A percentile compares a stretch with the other conserved stretches of the same genome.
These are phyloP conservation scores for Clarias batrachus DNA, from an alignment of 2,113 vertebrate species.

Conservation along the genomic window DNA sequence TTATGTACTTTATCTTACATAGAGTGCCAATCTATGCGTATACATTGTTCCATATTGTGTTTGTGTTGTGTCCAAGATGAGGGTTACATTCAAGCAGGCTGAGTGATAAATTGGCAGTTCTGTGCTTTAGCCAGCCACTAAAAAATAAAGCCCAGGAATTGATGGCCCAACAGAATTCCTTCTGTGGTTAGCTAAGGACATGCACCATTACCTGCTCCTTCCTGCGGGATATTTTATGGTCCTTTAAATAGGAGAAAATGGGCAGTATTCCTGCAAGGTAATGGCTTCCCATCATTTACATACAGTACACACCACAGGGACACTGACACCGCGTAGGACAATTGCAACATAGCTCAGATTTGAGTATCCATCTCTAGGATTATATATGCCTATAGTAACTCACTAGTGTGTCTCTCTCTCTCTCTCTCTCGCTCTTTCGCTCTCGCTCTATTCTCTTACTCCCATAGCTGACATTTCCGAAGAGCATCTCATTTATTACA, in stretches of 20 bases:
- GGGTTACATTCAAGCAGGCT: background rate
- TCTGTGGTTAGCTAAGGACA: constrained; percentile 25
- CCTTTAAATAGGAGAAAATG: constrained; percentile 25
- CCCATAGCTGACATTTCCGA: constrained; percentile 46
- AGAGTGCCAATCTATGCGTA: background rate
- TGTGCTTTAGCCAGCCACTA: constrained; percentile 12
- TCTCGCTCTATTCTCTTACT: constrained; percentile 22
- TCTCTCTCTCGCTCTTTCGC: background rate
- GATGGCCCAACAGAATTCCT: constrained; percentile 30
- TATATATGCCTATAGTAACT: background rate
- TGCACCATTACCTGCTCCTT: constrained; percentile 31
- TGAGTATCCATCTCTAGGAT: background rate
- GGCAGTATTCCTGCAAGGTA: constrained; percentile 39
- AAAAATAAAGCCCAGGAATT: constrained; percentile 43
- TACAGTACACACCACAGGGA: background rate
- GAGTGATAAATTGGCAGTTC: background rate
- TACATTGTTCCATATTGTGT: background rate
- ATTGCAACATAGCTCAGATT: background rate
- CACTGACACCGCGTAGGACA: background rate
- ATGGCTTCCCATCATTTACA: constrained; percentile 23
- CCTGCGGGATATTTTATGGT: constrained; percentile 25
- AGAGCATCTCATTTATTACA: constrained; percentile 49
- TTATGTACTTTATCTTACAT: background rate
- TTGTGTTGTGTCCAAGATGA: background rate
- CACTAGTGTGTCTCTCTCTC: background rate